Conservation (phyloP, 92 coral and sea anemone genomes). For the Blastomussa wellsi region DNA sequence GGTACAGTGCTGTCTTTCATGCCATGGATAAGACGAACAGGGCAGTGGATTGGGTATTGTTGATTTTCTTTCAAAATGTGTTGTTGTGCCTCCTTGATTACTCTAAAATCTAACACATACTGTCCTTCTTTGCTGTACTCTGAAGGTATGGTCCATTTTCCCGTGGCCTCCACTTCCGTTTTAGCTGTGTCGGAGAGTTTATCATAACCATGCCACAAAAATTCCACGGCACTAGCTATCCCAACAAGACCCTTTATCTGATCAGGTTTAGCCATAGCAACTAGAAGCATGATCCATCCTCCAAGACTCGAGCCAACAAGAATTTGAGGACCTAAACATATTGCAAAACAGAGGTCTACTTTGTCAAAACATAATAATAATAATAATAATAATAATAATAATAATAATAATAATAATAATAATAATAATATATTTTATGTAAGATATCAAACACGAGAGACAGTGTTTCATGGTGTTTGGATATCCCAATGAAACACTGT, state of each 20-base stretch:
- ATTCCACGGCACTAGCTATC: slow-evolving; percentile 80
- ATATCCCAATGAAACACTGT: too few species aligned
- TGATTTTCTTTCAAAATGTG: slow-evolving; percentile 50
- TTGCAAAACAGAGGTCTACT: neutral
- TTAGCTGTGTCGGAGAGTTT: slow-evolving; percentile 60
- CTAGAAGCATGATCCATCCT: slow-evolving; percentile 85
- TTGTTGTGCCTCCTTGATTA: slow-evolving; percentile 67
- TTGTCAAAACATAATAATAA: too few species aligned
- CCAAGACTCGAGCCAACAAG: slow-evolving; percentile 93
- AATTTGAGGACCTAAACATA: slow-evolving; percentile 69
- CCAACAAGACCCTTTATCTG: slow-evolving; percentile 79
- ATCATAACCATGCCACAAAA: slow-evolving; percentile 63
- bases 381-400: too few species aligned
- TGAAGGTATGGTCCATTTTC: slow-evolving; percentile 72
- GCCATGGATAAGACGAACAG: slow-evolving; percentile 83
- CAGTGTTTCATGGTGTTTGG: too few species aligned
- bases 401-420: too few species aligned
- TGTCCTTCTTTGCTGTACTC: slow-evolving; percentile 62
- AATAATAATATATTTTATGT: too few species aligned
- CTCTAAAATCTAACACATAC: slow-evolving; percentile 61
- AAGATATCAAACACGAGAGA: too few species aligned
- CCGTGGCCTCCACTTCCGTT: slow-evolving; percentile 56
- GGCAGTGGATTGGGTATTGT: slow-evolving; percentile 56
- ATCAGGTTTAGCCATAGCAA: slow-evolving; percentile 74
- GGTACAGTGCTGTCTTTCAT: slow-evolving; percentile 82